A percentile compares a stretch with the other conserved stretches of the same genome.
These are phyloP conservation scores for Cyprinodon tularosa DNA, from an alignment of 2,113 vertebrate species.

Conservation along the genomic window DNA sequence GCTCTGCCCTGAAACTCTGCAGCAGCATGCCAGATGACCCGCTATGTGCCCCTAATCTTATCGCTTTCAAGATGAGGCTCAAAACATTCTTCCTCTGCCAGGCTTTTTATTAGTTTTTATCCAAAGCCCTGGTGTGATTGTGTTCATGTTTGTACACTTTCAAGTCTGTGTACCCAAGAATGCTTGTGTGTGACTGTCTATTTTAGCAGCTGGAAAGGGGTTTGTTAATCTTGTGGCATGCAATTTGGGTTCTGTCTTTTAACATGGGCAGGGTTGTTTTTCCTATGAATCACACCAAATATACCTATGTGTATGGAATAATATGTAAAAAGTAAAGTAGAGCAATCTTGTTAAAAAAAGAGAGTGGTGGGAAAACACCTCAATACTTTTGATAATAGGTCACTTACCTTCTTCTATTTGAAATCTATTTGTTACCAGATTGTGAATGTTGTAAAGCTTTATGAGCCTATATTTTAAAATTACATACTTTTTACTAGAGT, in stretches of 20 bases:
- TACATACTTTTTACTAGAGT: too few species aligned
- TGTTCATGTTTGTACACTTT: constrained; percentile 13
- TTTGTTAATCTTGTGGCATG: constrained; percentile 55
- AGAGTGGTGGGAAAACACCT: not conserved
- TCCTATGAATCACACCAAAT: constrained; percentile 31
- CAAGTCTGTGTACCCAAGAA: not conserved
- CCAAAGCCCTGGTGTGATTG: constrained; percentile 41
- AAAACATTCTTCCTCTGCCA: constrained; percentile 56
- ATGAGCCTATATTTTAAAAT: not conserved
- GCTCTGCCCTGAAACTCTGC: constrained; percentile 30
- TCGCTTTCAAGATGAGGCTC: constrained; percentile 61
- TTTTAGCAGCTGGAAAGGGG: constrained; percentile 10
- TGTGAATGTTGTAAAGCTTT: not conserved
- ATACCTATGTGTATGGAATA: constrained; percentile 21
- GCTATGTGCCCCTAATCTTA: constrained; percentile 59
- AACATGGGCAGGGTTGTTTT: constrained; percentile 25
- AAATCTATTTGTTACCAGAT: not conserved
- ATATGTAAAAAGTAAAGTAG: not conserved
- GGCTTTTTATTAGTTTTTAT: constrained; percentile 66
- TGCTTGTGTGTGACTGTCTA: constrained; percentile 3
- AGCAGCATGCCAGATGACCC: constrained; percentile 57
- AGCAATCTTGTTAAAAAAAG: not conserved
- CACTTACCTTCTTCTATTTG: not conserved
- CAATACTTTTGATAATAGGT: not conserved
- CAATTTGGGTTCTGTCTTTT: constrained; percentile 42